Evolutionary conservation across 1,140 invertebrate species (phyloP), one percentile per base, ranked within the genome.

Genomic region (Carcinoscorpius rotundicauda): DNA sequence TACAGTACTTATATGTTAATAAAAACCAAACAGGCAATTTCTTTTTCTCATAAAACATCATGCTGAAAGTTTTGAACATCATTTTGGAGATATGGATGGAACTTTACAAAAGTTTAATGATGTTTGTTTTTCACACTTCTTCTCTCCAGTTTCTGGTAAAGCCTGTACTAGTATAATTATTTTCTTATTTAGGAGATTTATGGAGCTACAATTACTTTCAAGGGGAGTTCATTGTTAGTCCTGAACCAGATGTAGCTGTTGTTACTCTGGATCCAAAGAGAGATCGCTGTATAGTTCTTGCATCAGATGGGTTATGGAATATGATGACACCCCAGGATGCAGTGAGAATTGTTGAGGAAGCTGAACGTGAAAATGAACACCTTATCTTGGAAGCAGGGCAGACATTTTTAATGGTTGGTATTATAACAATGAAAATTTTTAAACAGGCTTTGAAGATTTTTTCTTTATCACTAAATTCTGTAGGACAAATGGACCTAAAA

Each of bases 271-370:
- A 97, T 78, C 86, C 90, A 1, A 82, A 81, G 11, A 77, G 77
- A 70, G 86, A 83, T 75, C 85, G 89, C 71, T 98, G 93, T 80
- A 80, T 98, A 3, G 89, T 98, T 64, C 88, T 98, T 72, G 96
- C 91, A 64, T 96, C 93, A 3, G 96, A 98, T 79, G 96, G 96
- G 4, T 78, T 98, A 8, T 98, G 93, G 90, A 98, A 98, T 77
- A 93, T 98, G 85, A 76, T 98, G 56, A 86, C 84, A 4, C 82
- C 92, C 0, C 82, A 87, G 71, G 84, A 85, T 70, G 89, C 92
- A n/a, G 90, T 97, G 4, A 81, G 85, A 58, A 83, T 89, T 68
- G 93, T 97, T 4, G 85, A 89, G 70, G 81, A 83, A 52, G 87
- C 88, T 6, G 89, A 92, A 75, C 82, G 81, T 63, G 85, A 89